These are phyloP conservation scores for Sphaeramia orbicularis DNA, from an alignment of 2,797 vertebrate genomes.

Conservation along the genomic window DNA sequence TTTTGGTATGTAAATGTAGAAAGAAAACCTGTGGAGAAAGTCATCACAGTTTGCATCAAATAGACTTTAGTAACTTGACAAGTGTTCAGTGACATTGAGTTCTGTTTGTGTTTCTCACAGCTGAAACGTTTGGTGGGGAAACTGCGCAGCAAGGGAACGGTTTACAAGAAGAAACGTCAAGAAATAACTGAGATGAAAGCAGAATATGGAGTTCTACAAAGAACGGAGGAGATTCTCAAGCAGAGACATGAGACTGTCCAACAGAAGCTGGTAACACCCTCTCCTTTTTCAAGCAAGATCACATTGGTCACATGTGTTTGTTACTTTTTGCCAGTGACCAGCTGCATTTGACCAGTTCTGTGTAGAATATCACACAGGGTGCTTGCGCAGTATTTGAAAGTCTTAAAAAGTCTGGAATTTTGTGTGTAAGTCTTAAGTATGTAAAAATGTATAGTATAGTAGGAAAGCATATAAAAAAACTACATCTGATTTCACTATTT, in stretches of 20 bases:
- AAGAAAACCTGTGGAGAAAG: too few relatives aligned
- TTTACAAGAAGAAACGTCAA: slow-evolving; percentile 92
- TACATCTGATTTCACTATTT: too few relatives aligned
- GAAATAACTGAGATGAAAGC: slow-evolving; percentile 91
- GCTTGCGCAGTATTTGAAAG: too few relatives aligned
- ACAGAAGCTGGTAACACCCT: slow-evolving; percentile 90
- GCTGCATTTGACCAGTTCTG: not conserved
- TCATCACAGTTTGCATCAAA: too few relatives aligned
- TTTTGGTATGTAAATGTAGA: too few relatives aligned
- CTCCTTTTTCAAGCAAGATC: not conserved
- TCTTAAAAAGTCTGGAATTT: too few relatives aligned
- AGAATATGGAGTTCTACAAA: slow-evolving; percentile 93
- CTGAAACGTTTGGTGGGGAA: slow-evolving; percentile 94
- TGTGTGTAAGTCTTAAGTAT: too few relatives aligned
- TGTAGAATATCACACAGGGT: not conserved
- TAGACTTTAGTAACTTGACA: too few relatives aligned
- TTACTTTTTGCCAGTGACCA: not conserved
- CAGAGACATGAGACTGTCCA: slow-evolving; percentile 88
- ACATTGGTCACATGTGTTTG: not conserved
- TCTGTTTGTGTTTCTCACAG: slow-evolving; percentile 71
- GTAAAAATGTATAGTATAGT: too few relatives aligned
- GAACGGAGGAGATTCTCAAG: slow-evolving; percentile 93
- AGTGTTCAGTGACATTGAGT: not conserved
- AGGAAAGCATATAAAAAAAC: too few relatives aligned
- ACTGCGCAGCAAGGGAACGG: slow-evolving; percentile 91